Conservation (phyloP, 2,797 vertebrate genomes). For the Salarias fasciatus region DNA sequence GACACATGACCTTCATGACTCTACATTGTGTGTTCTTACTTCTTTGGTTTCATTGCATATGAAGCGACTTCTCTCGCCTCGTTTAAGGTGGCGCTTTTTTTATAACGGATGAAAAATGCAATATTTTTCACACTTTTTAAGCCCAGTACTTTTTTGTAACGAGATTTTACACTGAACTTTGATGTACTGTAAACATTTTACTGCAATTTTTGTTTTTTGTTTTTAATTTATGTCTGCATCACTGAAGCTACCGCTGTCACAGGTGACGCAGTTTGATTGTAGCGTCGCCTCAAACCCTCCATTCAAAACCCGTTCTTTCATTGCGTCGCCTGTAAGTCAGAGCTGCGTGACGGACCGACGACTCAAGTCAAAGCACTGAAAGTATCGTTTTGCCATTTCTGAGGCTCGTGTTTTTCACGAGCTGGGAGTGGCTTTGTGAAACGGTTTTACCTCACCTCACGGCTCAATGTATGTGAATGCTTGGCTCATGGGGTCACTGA, state of each 20-base stretch:
- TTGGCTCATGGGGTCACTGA: conserved; percentile 5
- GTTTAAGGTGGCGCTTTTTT: conserved; percentile 94
- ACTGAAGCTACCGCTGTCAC: conserved; percentile 36
- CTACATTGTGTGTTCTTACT: conserved; percentile 37
- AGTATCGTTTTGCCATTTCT: conserved; percentile 31
- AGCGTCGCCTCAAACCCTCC: conserved; percentile 21
- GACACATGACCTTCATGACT: conserved; percentile 27
- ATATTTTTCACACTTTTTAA: conserved; percentile 94
- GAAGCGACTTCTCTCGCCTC: conserved; percentile 88
- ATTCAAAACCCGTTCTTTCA: no score
- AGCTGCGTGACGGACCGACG: conserved; percentile 14
- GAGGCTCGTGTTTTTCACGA: conserved; percentile 31
- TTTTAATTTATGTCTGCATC: conserved; percentile 60
- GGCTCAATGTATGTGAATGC: neutral
- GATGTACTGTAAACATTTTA: conserved; percentile 56
- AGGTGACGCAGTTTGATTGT: conserved; percentile 61
- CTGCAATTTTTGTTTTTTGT: conserved; percentile 59
- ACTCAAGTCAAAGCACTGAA: conserved; percentile 44
- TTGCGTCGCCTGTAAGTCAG: conserved; percentile 15
- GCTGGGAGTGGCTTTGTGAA: conserved; percentile 26
- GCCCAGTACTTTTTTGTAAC: conserved; percentile 87
- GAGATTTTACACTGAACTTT: conserved; percentile 75
- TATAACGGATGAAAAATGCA: conserved; percentile 75
- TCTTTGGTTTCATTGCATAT: conserved; percentile 71
- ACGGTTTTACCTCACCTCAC: conserved; percentile 63